Evolutionary conservation across 2,113 vertebrate genomes (phyloP).

Genomic region (Oenanthe melanoleuca): DNA sequence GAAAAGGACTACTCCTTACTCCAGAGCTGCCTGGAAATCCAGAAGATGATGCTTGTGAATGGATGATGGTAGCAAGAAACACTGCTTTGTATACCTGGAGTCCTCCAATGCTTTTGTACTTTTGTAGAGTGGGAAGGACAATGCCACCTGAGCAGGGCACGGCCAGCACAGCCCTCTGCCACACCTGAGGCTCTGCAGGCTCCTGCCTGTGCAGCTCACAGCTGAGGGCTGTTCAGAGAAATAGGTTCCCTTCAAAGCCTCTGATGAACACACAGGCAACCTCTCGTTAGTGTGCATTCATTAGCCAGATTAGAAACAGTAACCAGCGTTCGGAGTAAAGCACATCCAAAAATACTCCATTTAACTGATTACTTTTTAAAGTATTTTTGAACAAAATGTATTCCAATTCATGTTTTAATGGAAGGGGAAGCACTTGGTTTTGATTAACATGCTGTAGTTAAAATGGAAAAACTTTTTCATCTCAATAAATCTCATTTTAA

Average conservation of each 20-base stretch:
- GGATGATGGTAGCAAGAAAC: slow-evolving; percentile 37
- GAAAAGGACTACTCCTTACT: slow-evolving; percentile 93
- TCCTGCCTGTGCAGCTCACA: slow-evolving; percentile 51
- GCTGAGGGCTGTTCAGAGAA: slow-evolving; percentile 63
- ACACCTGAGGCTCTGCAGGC: slow-evolving; percentile 6
- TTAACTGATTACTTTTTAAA: slow-evolving; percentile 70
- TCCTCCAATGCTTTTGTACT: slow-evolving; percentile 61
- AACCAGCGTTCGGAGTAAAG: slow-evolving; percentile 49
- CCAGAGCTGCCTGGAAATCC: slow-evolving; percentile 81
- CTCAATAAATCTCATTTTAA: slow-evolving; percentile 63
- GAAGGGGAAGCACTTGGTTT: slow-evolving; percentile 55
- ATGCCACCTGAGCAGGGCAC: slow-evolving; percentile 11
- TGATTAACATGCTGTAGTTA: slow-evolving; percentile 53
- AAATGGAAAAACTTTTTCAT: slow-evolving; percentile 44
- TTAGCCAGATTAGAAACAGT: slow-evolving; percentile 65
- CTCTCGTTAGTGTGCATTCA: slow-evolving; percentile 67
- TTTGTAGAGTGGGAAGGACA: slow-evolving; percentile 48
- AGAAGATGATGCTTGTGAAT: slow-evolving; percentile 77
- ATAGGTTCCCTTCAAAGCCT: slow-evolving; percentile 66
- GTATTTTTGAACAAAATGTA: slow-evolving; percentile 52
- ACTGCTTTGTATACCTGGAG: slow-evolving; percentile 28
- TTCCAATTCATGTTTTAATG: slow-evolving; percentile 6
- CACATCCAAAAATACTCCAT: slow-evolving; percentile 46
- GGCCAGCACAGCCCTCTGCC: background rate
- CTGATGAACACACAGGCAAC: slow-evolving; percentile 67